Evolutionary conservation across 2,113 vertebrate genomes (phyloP), one percentile per base, ranked within the genome.

Genomic region (Oophaga pumilio): DNA sequence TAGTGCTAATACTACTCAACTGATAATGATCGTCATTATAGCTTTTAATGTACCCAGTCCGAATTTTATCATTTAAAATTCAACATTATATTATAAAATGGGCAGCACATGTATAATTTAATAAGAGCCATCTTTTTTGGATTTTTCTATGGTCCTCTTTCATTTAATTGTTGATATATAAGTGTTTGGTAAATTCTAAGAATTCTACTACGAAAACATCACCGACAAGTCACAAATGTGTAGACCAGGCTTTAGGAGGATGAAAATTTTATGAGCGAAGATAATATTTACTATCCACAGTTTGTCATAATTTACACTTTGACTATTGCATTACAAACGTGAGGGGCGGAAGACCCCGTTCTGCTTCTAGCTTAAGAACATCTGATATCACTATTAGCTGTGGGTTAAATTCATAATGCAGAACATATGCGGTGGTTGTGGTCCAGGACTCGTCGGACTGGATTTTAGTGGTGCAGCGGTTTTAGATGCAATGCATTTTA

Each of bases 291-390:
- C 60, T 62, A 82, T 82, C 79, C 79, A 66, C 15, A 64, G 28
- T 66, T 82, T 82, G 79, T 82, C 60, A 66, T 82, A 64, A 66
- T 82, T 82, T 66, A 66, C 79, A 82, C 60, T 66, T 66, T 82
- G 79, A 64, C 79, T 64, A 82, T 82, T 82, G 79, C 33, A 64
- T 82, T 82, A 82, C 59, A 82, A 7, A n/a, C 18, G 15, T 33
- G 24, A 49, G 59, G 53, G 17, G 52, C 52, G 20, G 76, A 78
- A 78, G 76, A 78, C 22, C 52, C 50, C 22, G 52, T 56, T 24
- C 50, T 79, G 76, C 53, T 59, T 59, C 22, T 56, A 50, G 52
- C 76, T 57, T 59, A 57, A 17, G 53, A 50, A 66, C 59, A 82
- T 82, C 33, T 82, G 76, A 82, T 82, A 82, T 82, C 59, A 50